A percentile compares a stretch with the other conserved stretches of the same genome.
phyloP scores from a whole-genome alignment of 2,797 vertebrate species.

The Acanthurus lineatus region DNA sequence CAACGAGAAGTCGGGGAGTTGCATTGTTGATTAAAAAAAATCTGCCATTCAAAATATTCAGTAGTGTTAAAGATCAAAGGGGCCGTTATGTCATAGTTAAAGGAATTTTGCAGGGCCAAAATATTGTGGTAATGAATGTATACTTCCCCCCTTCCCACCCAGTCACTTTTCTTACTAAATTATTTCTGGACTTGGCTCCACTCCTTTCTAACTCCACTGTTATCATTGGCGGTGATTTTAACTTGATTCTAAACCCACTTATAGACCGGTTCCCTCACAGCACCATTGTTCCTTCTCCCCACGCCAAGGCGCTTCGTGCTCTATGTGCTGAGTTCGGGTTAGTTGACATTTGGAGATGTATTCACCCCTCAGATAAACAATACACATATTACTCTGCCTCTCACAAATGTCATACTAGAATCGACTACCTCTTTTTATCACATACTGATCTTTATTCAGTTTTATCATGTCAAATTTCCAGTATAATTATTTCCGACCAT shows the following conservation, averaged over 20 bases:
- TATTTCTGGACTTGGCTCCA: constrained; percentile 21
- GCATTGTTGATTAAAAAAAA: too few species aligned
- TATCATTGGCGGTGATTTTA: constrained; percentile 9
- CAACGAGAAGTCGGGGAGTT: too few species aligned
- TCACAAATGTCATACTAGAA: neutral
- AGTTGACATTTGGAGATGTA: neutral
- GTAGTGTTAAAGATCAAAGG: neutral
- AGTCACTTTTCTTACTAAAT: constrained; percentile 18
- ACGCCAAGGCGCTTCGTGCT: neutral
- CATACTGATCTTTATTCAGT: neutral
- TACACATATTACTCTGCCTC: too few species aligned
- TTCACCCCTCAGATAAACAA: neutral
- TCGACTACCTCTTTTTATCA: neutral
- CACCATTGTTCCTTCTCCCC: neutral
- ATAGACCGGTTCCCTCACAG: constrained; percentile 6
- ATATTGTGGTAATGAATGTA: too few species aligned
- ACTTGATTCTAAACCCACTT: constrained; percentile 8
- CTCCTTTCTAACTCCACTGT: constrained; percentile 1
- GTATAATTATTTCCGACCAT: neutral
- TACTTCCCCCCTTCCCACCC: too few species aligned
- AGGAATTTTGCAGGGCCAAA: too few species aligned
- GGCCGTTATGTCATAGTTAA: too few species aligned
- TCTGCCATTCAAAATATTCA: too few species aligned
- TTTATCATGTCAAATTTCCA: neutral
- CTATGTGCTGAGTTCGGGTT: neutral